These are phyloP conservation scores for Heliocidaris tuberculata DNA, from an alignment of 35 echinoderm and acorn worm genomes.

Conservation along the genomic window DNA sequence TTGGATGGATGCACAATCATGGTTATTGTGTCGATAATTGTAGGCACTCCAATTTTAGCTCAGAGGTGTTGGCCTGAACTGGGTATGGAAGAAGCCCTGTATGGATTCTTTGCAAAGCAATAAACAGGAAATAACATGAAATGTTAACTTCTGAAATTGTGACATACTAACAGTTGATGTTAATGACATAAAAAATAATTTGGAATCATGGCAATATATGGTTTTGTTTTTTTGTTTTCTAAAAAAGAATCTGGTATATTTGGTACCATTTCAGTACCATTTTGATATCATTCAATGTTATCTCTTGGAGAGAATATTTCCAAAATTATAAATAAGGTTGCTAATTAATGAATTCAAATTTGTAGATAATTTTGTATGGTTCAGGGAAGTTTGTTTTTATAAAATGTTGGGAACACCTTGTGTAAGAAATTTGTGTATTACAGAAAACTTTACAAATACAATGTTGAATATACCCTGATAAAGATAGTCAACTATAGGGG, in stretches of 20 bases:
- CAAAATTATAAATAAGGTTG: neutral
- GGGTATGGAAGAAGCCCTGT: neutral
- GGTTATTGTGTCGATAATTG: slow-evolving; percentile 4
- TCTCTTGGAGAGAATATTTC: neutral
- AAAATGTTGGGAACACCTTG: too few relatives aligned
- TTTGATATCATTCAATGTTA: neutral
- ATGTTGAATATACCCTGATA: neutral
- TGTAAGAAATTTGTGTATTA: too few relatives aligned
- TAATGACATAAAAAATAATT: neutral
- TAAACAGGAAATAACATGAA: neutral
- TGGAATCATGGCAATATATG: too few relatives aligned
- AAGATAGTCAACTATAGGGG: neutral
- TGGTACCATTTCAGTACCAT: too few relatives aligned
- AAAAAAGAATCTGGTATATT: too few relatives aligned
- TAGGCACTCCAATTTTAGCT: neutral
- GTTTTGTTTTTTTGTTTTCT: too few relatives aligned
- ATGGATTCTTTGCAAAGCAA: neutral
- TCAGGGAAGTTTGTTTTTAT: too few relatives aligned
- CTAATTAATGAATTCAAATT: neutral
- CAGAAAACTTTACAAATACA: neutral
- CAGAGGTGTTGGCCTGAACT: neutral
- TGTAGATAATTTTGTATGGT: too few relatives aligned
- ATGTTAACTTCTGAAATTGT: neutral
- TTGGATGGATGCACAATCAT: slow-evolving; percentile 1
- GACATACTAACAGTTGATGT: neutral